These are phyloP conservation scores for Leptoteleia sp. DNA, from an alignment of 1,140 invertebrate species.

Conservation along the genomic window DNA sequence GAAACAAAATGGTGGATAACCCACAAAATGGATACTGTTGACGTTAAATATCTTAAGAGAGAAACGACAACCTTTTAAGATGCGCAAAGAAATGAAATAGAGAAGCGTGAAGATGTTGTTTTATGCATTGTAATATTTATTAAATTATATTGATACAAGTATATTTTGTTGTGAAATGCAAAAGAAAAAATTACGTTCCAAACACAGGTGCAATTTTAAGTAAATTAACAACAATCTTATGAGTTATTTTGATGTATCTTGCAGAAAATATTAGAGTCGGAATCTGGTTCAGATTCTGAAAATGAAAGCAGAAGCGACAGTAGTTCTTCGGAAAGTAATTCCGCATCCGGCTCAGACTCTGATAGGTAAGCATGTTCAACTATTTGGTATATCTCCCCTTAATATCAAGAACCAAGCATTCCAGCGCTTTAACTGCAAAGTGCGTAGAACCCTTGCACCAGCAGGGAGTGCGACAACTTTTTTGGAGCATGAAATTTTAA, in stretches of 20 bases:
- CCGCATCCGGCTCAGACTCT: constrained; percentile 83
- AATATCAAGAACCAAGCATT: constrained; percentile 17
- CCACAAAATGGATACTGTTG: too few species aligned
- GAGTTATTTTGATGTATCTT: constrained; percentile 73
- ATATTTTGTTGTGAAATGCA: not conserved
- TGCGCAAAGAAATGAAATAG: too few species aligned
- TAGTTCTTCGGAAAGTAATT: constrained; percentile 83
- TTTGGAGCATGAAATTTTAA: constrained; percentile 6
- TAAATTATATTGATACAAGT: too few species aligned
- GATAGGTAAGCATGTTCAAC: constrained; percentile 80
- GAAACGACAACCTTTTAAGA: too few species aligned
- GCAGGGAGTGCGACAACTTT: too few species aligned
- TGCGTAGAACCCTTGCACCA: too few species aligned
- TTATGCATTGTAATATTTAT: too few species aligned
- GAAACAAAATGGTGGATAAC: too few species aligned
- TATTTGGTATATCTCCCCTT: constrained; percentile 3
- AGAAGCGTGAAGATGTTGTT: too few species aligned
- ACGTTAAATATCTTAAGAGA: too few species aligned
- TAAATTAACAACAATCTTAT: constrained; percentile 10
- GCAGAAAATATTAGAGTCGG: constrained; percentile 83
- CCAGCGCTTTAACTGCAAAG: too few species aligned
- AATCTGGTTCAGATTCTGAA: constrained; percentile 85
- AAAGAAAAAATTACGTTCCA: constrained; percentile 10
- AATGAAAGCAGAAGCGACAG: constrained; percentile 84
- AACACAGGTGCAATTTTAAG: not conserved